Conservation (phyloP, 2,888 invertebrate species). For the Microctonus brassicae region DNA sequence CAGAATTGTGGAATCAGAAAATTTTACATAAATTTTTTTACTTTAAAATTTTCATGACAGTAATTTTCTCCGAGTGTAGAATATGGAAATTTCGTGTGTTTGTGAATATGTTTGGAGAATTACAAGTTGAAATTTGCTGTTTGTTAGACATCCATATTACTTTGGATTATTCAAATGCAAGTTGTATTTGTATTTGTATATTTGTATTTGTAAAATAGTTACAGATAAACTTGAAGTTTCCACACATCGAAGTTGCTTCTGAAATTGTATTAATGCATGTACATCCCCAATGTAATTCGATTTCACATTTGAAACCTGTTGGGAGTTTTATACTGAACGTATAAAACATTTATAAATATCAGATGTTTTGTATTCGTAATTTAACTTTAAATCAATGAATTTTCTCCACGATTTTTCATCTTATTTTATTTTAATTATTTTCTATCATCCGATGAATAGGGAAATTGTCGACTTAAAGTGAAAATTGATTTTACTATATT, state of each 20-base stretch:
- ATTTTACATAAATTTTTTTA: too few species aligned
- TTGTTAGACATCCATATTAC: not conserved
- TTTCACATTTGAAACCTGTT: not conserved
- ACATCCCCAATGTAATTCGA: constrained; percentile 12
- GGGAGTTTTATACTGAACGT: not conserved
- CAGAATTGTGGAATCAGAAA: too few species aligned
- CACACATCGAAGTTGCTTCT: constrained; percentile 4
- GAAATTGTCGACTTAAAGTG: too few species aligned
- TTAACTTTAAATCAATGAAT: not conserved
- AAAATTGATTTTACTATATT: too few species aligned
- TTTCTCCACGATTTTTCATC: not conserved
- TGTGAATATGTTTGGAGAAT: too few species aligned
- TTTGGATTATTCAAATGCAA: not conserved
- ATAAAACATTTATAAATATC: not conserved
- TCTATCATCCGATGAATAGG: not conserved
- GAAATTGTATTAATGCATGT: constrained; percentile 13
- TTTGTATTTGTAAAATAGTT: not conserved
- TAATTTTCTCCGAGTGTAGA: too few species aligned
- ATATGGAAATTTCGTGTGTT: too few species aligned
- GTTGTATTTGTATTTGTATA: not conserved
- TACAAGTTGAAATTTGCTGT: not conserved
- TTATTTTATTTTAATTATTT: constrained; percentile 9
- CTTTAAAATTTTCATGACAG: too few species aligned
- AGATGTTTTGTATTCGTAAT: not conserved
- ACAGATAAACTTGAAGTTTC: too few species aligned